Percentiles rank a stretch among this genome's conserved stretches.
Conservation (phyloP, 2,113 vertebrate genomes). For the Neolamprologus devosi region DNA sequence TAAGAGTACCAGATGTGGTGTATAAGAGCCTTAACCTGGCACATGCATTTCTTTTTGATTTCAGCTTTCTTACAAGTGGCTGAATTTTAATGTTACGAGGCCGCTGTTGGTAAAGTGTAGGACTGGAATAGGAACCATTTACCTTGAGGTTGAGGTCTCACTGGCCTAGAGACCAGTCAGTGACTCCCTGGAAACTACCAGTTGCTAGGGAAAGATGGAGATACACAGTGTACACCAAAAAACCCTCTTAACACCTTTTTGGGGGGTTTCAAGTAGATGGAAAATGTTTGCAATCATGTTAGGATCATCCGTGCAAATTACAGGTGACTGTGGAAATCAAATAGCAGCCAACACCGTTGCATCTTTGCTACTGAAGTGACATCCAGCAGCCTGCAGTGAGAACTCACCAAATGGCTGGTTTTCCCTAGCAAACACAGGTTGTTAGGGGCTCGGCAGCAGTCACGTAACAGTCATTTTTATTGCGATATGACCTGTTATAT, state of each 20-base stretch:
- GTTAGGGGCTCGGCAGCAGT: background rate
- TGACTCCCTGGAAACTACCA: background rate
- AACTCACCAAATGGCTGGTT: background rate
- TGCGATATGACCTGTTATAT: background rate
- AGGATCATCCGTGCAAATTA: background rate
- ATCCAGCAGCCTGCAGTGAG: background rate
- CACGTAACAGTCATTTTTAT: background rate
- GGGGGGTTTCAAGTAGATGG: background rate
- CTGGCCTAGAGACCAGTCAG: background rate
- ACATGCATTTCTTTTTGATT: background rate
- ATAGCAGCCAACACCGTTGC: background rate
- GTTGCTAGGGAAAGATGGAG: background rate
- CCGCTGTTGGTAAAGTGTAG: background rate
- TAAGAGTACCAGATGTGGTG: background rate
- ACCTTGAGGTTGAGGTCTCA: background rate
- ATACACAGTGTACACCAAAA: background rate
- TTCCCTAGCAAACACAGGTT: background rate
- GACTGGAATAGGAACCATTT: background rate
- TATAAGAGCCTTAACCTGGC: background rate
- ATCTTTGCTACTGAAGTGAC: background rate
- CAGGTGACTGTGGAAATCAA: background rate
- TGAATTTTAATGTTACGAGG: background rate
- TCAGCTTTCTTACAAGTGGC: background rate
- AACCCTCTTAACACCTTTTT: background rate
- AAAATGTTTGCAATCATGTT: background rate